A percentile compares a stretch with the other conserved stretches of the same genome.
Conservation (phyloP, 1,140 invertebrate genomes). For the Ptiloglossa arizonensis region DNA sequence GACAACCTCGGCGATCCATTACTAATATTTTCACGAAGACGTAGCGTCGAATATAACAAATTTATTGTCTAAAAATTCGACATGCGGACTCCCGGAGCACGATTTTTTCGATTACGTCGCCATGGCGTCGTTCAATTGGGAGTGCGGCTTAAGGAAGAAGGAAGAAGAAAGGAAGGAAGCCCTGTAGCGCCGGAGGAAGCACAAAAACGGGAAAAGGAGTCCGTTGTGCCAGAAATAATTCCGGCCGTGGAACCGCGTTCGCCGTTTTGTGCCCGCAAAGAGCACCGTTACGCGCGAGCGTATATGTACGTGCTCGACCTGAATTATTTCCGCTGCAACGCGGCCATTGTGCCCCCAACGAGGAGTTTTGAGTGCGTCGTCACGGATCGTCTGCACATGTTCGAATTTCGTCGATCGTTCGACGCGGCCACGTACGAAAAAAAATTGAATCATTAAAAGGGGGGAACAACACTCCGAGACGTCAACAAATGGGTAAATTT, state of each 20-base stretch:
- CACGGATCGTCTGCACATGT: conserved; percentile 36
- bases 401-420: conserved; percentile 50
- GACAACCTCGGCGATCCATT: no score
- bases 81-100: no score
- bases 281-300: conserved; percentile 42
- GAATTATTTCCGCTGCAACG: conserved; percentile 62
- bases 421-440: background rate
- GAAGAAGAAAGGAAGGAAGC: background rate
- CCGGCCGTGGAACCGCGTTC: conserved; percentile 14
- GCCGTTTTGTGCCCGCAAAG: conserved; percentile 15
- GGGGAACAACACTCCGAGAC: no score
- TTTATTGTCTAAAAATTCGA: no score
- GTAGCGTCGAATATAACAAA: no score
- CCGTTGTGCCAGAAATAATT: conserved; percentile 35
- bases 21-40: no score
- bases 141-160: background rate
- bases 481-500: no score
- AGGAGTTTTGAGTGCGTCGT: conserved; percentile 48
- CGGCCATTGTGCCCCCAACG: conserved; percentile 48
- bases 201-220: background rate
- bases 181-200: background rate
- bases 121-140: no score
- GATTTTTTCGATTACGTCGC: no score
- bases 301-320: conserved; percentile 46
- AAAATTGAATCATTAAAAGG: background rate